Base-by-base conservation (phyloP, 92 coral and sea anemone genomes). In the Actinostola sp. region DNA sequence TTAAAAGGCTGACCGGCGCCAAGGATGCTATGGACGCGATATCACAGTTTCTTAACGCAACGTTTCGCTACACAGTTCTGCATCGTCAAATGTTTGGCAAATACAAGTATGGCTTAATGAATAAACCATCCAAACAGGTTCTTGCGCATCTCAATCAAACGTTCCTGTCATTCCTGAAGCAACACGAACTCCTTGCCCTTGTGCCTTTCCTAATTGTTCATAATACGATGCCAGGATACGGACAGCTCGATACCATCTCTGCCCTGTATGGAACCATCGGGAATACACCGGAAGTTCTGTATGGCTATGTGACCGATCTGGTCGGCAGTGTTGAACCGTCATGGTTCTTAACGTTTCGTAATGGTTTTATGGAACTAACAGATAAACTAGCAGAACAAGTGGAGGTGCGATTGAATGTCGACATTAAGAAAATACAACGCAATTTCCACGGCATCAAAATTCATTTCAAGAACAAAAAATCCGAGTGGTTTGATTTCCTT, bases 81-180 rank as follows among this genome's bases (percentile, higher is more conserved):
- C 86, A 80, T 54, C 86, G 86, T 1, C 29, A 65, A 24, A 36
- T 80, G 73, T 80, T 80, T 72, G 86, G 86, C 20, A 80, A 80
- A 41, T 79, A 79, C 32, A 64, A 71, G 31, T 79, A 71, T 49
- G 84, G 70, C 8, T 16, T 79, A 36, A 79, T 79, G 84, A 19
- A 46, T 23, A 49, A 60, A 71, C 84, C 84, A 17, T 26, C 49
- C 17, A 51, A 41, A 17, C 31, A 33, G 11, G 67, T 67, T 6
- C 66, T 79, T 52, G 16, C 45, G 4, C 26, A 20, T 13, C 78
- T 79, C 60, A 44, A 43, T 13, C 44, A 67, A n/a, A 79, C 78
- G 7, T 45, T 79, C 4, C 20, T 26, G 41, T 16, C 66, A 49
- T 79, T 79, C 16, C 49, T 79, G 17, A 50, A 4, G 26, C 19